These are phyloP conservation scores for Oenanthe oenanthe DNA, from an alignment of 2,113 vertebrate species.

Conservation along the genomic window DNA sequence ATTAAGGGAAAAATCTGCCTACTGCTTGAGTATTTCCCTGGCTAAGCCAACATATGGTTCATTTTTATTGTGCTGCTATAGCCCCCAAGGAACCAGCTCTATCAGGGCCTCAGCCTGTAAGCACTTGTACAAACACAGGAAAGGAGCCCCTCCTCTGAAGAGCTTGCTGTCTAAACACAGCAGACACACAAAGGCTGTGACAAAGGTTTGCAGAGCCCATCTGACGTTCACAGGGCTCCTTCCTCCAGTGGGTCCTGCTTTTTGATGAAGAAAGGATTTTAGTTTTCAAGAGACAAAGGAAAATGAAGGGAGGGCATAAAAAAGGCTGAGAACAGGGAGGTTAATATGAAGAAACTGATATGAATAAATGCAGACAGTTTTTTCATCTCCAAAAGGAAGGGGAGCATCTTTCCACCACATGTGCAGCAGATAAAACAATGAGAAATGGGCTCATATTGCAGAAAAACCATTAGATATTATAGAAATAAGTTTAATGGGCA, in stretches of 20 bases:
- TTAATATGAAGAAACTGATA: background rate
- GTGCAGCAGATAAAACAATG: background rate
- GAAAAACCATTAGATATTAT: background rate
- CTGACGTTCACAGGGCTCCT: background rate
- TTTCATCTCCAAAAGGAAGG: background rate
- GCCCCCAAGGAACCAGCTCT: conserved; percentile 52
- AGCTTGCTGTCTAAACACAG: conserved; percentile 56
- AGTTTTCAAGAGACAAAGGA: background rate
- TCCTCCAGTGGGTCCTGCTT: background rate
- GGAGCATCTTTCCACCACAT: background rate
- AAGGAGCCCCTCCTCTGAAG: conserved; percentile 65
- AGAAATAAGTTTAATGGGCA: background rate
- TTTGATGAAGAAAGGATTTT: background rate
- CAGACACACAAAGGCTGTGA: conserved; percentile 45
- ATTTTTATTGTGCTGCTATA: conserved; percentile 24
- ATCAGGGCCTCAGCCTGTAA: conserved; percentile 45
- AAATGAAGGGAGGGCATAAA: background rate
- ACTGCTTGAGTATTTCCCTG: conserved; percentile 37
- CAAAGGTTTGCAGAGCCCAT: background rate
- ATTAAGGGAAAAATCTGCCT: conserved; percentile 31
- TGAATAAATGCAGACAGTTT: background rate
- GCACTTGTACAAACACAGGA: conserved; percentile 71
- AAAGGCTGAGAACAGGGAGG: background rate
- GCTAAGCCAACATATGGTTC: conserved; percentile 39
- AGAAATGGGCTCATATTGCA: background rate